A percentile compares a stretch with the other conserved stretches of the same genome.
Evolutionary conservation across 2,888 invertebrate genomes (phyloP).

Genomic region (Dusona sp.): DNA sequence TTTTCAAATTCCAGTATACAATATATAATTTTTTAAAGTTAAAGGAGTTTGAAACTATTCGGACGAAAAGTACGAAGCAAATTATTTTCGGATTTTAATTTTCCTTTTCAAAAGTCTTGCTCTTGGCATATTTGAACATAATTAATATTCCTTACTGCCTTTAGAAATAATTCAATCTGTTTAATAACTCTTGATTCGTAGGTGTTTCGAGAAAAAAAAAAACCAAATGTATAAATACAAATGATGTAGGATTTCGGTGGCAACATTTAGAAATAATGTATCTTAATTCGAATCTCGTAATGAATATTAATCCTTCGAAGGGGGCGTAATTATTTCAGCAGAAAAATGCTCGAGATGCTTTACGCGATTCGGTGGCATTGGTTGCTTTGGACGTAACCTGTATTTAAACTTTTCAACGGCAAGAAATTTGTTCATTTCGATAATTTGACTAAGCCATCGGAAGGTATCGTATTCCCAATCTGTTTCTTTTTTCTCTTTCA

Average conservation of each 20-base stretch:
- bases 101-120: not conserved
- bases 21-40: too few relatives aligned
- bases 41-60: too few relatives aligned
- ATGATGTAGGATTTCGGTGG: not conserved
- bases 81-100: not conserved
- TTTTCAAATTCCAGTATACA: too few relatives aligned
- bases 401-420: conserved; percentile 1
- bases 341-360: not conserved
- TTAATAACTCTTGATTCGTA: not conserved
- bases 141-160: not conserved
- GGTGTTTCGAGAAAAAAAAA: not conserved
- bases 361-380: not conserved
- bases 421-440: not conserved
- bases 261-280: not conserved
- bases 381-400: not conserved
- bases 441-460: not conserved
- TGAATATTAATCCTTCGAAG: conserved; percentile 32
- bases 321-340: not conserved
- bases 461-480: not conserved
- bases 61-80: too few relatives aligned
- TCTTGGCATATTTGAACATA: not conserved
- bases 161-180: not conserved
- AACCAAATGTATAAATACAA: not conserved
- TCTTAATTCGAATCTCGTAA: conserved; percentile 3
- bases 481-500: not conserved